These are phyloP conservation scores for Labia minor DNA, from an alignment of 2,888 invertebrate genomes.

Conservation along the genomic window DNA sequence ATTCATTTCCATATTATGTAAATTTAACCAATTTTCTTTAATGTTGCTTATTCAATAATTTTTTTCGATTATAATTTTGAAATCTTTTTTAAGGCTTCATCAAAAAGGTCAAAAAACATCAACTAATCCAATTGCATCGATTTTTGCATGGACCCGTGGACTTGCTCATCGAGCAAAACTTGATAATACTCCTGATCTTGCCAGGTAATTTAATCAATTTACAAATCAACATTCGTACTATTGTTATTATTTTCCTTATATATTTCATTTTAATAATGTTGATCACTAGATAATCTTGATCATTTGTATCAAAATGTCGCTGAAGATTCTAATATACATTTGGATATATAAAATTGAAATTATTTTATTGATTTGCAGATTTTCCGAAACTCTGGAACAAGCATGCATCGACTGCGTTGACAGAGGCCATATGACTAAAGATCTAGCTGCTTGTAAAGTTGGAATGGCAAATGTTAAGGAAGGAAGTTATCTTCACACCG, in stretches of 20 bases:
- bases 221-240: no score
- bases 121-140: slow-evolving; percentile 84
- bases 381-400: slow-evolving; percentile 60
- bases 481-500: slow-evolving; percentile 70
- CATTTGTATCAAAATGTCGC: no score
- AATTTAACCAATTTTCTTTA: not conserved
- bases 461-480: slow-evolving; percentile 71
- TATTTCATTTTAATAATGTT: not conserved
- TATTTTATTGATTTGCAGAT: slow-evolving; percentile 36
- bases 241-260: not conserved
- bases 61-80: no score
- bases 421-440: slow-evolving; percentile 77
- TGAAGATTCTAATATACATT: no score
- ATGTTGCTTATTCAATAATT: no score
- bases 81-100: slow-evolving; percentile 59
- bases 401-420: slow-evolving; percentile 77
- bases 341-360: no score
- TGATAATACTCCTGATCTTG: slow-evolving; percentile 63
- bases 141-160: slow-evolving; percentile 84
- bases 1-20: not conserved
- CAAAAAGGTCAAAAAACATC: slow-evolving; percentile 78
- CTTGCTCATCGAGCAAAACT: slow-evolving; percentile 71
- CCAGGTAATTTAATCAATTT: slow-evolving; percentile 38
- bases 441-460: slow-evolving; percentile 76
- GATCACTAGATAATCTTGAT: not conserved